Conservation (phyloP, 2,113 vertebrate genomes). For the Crypturellus undulatus region DNA sequence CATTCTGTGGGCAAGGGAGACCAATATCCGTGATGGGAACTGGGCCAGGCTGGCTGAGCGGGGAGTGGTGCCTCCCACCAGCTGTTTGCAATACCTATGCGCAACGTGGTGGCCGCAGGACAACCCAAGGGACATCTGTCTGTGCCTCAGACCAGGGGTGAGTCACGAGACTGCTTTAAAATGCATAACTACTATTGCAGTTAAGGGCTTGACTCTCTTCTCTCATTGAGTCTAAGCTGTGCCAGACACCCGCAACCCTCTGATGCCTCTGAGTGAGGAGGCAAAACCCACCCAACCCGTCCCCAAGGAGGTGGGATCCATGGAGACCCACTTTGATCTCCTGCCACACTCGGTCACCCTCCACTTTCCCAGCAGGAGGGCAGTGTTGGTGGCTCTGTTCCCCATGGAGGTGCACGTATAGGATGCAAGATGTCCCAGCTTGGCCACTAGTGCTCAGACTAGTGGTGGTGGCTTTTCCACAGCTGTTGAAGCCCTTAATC, state of each 20-base stretch:
- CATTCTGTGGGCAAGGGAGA: accelerated
- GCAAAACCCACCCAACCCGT: background rate
- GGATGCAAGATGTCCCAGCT: background rate
- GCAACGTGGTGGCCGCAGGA: accelerated
- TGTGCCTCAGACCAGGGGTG: accelerated
- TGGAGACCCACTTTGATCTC: background rate
- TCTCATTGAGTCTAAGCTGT: background rate
- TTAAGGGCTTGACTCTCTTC: background rate
- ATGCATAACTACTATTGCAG: background rate
- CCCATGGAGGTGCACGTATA: accelerated
- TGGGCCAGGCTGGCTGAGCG: background rate
- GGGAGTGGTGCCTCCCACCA: accelerated
- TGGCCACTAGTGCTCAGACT: background rate
- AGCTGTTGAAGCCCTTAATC: background rate
- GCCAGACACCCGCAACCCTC: background rate
- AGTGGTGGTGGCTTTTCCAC: background rate
- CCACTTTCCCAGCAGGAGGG: background rate
- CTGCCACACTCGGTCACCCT: accelerated
- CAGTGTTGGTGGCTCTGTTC: background rate
- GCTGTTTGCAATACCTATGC: background rate
- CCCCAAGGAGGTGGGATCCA: background rate
- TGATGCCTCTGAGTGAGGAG: background rate
- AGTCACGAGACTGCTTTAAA: background rate
- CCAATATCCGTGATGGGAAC: accelerated
- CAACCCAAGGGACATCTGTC: background rate